These are phyloP conservation scores for Pseudomugil tenellus DNA, from an alignment of 2,797 vertebrate species.

Conservation along the genomic window DNA sequence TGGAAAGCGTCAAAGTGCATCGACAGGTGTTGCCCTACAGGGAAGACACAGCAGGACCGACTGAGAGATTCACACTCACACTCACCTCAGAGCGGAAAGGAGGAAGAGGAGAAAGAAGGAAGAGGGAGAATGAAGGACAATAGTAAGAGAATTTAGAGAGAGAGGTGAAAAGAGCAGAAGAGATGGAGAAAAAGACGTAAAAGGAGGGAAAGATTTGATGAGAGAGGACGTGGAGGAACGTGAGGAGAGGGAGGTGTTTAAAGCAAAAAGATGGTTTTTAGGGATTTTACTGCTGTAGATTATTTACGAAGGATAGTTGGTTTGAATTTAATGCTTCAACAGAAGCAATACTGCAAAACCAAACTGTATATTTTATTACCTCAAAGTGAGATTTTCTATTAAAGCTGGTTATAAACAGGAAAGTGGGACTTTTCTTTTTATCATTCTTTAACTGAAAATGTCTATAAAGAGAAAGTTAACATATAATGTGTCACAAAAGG, in stretches of 20 bases:
- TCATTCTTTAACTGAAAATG: background rate
- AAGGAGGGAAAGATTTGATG: background rate
- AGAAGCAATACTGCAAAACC: too few relatives aligned
- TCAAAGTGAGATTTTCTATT: too few relatives aligned
- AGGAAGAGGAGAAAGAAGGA: conserved; percentile 1
- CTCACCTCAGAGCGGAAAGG: conserved; percentile 35
- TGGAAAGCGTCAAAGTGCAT: conserved; percentile 95
- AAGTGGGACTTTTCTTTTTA: too few relatives aligned
- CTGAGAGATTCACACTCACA: conserved; percentile 50
- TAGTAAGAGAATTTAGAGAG: background rate
- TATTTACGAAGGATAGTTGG: background rate
- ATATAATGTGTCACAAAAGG: background rate
- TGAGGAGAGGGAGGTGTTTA: background rate
- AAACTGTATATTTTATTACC: too few relatives aligned
- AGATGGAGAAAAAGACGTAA: too few relatives aligned
- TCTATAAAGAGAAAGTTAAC: background rate
- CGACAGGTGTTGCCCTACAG: conserved; percentile 88
- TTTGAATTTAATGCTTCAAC: too few relatives aligned
- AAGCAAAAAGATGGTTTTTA: background rate
- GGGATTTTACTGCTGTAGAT: too few relatives aligned
- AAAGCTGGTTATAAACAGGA: too few relatives aligned
- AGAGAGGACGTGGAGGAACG: conserved; percentile 9
- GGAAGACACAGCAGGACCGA: conserved; percentile 76
- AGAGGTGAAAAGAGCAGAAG: accelerated
- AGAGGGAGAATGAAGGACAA: background rate